Percentiles rank a stretch among this genome's conserved stretches.
phyloP scores from a whole-genome alignment of 2,113 vertebrate species.

The Caloenas nicobarica region DNA sequence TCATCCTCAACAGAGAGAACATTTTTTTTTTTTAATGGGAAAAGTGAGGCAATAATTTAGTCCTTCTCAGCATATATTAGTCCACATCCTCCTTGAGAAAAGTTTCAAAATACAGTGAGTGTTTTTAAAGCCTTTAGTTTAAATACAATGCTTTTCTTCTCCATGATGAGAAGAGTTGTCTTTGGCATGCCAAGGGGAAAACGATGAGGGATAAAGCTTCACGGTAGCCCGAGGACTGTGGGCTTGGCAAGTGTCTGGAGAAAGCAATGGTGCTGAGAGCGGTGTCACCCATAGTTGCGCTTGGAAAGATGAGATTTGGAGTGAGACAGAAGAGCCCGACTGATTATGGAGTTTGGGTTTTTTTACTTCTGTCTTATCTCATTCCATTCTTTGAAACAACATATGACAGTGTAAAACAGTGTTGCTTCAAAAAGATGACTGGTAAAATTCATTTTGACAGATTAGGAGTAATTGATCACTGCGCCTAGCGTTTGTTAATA shows the following conservation, averaged over 20 bases:
- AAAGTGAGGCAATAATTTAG: neutral
- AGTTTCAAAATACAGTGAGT: neutral
- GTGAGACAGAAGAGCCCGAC: neutral
- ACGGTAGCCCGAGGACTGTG: neutral
- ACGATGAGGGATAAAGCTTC: neutral
- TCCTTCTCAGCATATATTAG: neutral
- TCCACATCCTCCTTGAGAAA: neutral
- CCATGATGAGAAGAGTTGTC: neutral
- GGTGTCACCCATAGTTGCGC: neutral
- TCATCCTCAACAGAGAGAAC: neutral
- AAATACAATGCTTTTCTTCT: neutral
- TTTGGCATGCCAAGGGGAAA: neutral
- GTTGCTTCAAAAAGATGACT: neutral
- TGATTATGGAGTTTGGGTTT: neutral
- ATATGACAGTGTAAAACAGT: neutral
- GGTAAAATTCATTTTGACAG: constrained; percentile 2
- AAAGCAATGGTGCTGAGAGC: neutral
- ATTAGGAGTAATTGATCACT: neutral
- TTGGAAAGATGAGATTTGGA: neutral
- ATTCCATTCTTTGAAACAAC: neutral
- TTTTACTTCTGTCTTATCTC: neutral
- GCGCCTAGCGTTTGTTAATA: neutral
- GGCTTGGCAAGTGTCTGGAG: neutral
- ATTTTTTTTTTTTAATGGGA: neutral
- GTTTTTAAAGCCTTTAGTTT: neutral